phyloP scores from a whole-genome alignment of 1,140 invertebrate genomes.

The Lerema accius region DNA sequence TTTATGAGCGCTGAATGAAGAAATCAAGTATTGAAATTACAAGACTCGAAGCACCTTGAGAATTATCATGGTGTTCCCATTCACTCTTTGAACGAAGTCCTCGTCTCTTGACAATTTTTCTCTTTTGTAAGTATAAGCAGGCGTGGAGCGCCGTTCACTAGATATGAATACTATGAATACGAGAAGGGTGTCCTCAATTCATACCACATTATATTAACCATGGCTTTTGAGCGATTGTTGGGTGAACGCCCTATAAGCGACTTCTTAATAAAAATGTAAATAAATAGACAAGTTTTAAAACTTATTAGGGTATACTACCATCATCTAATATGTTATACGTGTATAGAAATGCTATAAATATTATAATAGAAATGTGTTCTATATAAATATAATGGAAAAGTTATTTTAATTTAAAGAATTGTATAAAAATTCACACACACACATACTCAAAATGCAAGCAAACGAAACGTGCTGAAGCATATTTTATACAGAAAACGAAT shows the following conservation, averaged over 20 bases:
- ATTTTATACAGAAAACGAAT: not conserved
- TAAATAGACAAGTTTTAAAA: too few species aligned
- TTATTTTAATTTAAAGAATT: too few species aligned
- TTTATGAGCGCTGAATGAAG: constrained; percentile 63
- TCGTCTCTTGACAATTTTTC: constrained; percentile 61
- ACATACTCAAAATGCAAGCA: not conserved
- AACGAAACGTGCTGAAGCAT: not conserved
- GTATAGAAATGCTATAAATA: too few species aligned
- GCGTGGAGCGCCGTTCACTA: constrained; percentile 43
- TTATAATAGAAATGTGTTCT: too few species aligned
- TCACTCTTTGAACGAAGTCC: constrained; percentile 55
- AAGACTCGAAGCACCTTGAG: constrained; percentile 38
- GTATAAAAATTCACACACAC: too few species aligned
- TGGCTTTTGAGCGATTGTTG: constrained; percentile 36
- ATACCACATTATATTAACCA: constrained; percentile 41
- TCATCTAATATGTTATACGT: too few species aligned
- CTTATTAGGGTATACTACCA: too few species aligned
- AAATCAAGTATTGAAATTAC: constrained; percentile 68
- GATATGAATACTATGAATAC: constrained; percentile 56
- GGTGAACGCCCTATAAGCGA: not conserved
- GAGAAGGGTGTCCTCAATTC: constrained; percentile 45
- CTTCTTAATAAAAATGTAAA: too few species aligned
- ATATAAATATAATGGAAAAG: too few species aligned
- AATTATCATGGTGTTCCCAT: constrained; percentile 48
- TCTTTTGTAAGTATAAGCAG: constrained; percentile 52